These are phyloP conservation scores for Pogonocherus hispidulus DNA, from an alignment of 2,888 invertebrate species.

Conservation along the genomic window DNA sequence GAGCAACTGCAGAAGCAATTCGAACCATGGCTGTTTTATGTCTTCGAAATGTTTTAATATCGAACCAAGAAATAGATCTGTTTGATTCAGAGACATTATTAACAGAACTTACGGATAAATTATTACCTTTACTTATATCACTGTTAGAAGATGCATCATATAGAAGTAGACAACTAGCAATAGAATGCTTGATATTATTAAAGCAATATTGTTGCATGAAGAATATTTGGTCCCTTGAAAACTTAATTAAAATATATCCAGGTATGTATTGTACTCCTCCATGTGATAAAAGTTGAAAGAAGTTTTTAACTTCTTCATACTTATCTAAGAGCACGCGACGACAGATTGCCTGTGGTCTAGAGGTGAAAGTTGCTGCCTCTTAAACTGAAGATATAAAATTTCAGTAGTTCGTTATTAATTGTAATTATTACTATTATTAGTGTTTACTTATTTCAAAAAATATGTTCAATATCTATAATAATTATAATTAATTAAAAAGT, in stretches of 20 bases:
- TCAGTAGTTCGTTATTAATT: no score
- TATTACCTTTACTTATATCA: slow-evolving; percentile 73
- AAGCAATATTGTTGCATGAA: slow-evolving; percentile 65
- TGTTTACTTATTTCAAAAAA: no score
- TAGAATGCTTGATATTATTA: slow-evolving; percentile 72
- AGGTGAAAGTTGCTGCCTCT: no score
- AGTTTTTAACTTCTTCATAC: no score
- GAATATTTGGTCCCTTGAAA: slow-evolving; percentile 69
- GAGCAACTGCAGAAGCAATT: slow-evolving; percentile 82
- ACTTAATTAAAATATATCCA: slow-evolving; percentile 76
- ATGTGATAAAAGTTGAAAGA: no score
- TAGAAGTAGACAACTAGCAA: slow-evolving; percentile 74
- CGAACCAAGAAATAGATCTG: slow-evolving; percentile 53
- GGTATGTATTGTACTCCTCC: no score
- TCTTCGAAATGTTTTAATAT: slow-evolving; percentile 76
- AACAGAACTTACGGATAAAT: slow-evolving; percentile 57
- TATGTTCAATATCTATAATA: no score
- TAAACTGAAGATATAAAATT: no score
- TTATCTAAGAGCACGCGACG: no score
- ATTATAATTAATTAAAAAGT: no score
- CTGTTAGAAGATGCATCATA: slow-evolving; percentile 77
- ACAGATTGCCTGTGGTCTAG: no score
- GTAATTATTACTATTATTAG: no score
- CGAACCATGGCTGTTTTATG: slow-evolving; percentile 83
- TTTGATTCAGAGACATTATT: slow-evolving; percentile 48